These are phyloP conservation scores for Corapipo altera DNA, from an alignment of 2,113 vertebrate species.

Conservation along the genomic window DNA sequence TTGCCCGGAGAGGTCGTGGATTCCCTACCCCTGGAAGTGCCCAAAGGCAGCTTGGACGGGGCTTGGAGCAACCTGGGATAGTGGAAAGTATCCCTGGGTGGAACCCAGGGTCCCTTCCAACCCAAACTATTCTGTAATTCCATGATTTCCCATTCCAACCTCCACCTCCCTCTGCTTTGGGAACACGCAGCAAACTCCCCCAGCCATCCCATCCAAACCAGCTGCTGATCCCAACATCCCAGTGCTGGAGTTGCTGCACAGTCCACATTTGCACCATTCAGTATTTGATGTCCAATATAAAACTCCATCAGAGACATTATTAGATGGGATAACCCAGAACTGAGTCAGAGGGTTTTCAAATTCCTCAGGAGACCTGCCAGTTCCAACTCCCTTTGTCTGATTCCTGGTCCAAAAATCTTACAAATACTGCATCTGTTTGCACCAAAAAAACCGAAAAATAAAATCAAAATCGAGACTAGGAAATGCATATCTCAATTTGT, in stretches of 20 bases:
- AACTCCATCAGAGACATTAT: background rate
- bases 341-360: background rate
- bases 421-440: background rate
- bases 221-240: background rate
- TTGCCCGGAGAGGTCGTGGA: background rate
- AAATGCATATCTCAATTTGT: background rate
- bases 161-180: background rate
- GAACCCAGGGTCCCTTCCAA: background rate
- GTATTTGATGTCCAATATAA: background rate
- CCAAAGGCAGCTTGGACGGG: background rate
- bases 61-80: background rate
- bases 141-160: background rate
- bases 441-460: background rate
- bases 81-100: background rate
- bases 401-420: background rate
- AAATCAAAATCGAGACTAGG: background rate
- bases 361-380: background rate
- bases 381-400: background rate
- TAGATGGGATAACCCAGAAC: background rate
- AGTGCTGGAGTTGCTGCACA: background rate
- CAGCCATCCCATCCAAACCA: background rate
- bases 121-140: background rate
- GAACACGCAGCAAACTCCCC: background rate
- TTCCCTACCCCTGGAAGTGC: background rate
- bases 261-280: background rate